Evolutionary conservation across 2,113 vertebrate species (phyloP).

Genomic region (Nannospalax galili): DNA sequence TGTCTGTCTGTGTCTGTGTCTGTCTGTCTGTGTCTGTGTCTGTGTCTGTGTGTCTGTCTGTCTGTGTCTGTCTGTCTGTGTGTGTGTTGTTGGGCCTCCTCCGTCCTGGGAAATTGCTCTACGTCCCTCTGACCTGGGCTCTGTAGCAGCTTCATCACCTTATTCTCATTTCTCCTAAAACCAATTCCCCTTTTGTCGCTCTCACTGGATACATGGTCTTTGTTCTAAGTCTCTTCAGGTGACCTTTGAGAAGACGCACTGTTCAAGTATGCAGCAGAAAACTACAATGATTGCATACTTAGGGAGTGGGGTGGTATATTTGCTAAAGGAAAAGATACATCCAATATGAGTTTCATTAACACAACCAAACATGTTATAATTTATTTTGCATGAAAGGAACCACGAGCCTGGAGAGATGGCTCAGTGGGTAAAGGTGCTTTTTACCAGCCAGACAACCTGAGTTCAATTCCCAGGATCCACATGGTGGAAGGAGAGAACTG

Average conservation of each 20-base stretch:
- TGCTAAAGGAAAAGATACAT: neutral
- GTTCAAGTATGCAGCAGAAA: neutral
- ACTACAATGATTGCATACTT: neutral
- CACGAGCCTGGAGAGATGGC: neutral
- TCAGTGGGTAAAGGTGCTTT: neutral
- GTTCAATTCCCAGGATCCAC: neutral
- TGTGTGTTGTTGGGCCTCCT: too few species aligned
- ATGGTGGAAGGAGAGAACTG: neutral
- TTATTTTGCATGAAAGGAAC: neutral
- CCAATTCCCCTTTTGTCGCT: neutral
- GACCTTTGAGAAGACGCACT: neutral
- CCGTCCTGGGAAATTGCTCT: neutral
- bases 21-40: too few species aligned
- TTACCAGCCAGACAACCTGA: neutral
- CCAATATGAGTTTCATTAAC: neutral
- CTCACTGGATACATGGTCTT: neutral
- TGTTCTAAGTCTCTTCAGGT: neutral
- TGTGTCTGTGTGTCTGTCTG: too few species aligned
- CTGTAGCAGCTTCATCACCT: neutral
- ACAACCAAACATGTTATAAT: neutral
- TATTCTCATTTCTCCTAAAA: neutral
- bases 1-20: too few species aligned
- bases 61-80: too few species aligned
- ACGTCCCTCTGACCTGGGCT: neutral
- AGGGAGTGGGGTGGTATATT: neutral